A percentile compares a stretch with the other conserved stretches of the same genome.
Evolutionary conservation across 2,797 vertebrate genomes (phyloP).

Genomic region (Otolemur crassicaudatus): DNA sequence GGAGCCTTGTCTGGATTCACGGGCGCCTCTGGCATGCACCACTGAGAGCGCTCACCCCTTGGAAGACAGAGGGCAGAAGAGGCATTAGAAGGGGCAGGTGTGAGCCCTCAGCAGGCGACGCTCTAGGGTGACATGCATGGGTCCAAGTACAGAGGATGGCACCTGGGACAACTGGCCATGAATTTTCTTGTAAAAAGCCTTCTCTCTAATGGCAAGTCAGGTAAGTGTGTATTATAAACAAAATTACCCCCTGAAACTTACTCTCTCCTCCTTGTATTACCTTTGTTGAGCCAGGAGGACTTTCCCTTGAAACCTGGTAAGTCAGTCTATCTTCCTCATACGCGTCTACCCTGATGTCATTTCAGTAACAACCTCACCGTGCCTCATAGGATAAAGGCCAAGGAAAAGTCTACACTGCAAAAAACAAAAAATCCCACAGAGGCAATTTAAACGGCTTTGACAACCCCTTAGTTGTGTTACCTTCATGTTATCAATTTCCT

Average conservation of each 20-base stretch:
- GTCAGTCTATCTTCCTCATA: not conserved
- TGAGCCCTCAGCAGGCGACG: too few species aligned
- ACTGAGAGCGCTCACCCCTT: not conserved
- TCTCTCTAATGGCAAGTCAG: not conserved
- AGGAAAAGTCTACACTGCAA: not conserved
- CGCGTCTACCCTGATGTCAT: not conserved
- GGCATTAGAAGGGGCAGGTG: not conserved
- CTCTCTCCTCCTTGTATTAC: not conserved
- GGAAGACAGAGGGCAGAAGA: too few species aligned
- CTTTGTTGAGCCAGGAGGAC: not conserved
- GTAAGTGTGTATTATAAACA: not conserved
- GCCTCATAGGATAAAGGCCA: not conserved
- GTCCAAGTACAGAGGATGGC: not conserved
- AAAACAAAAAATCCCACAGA: not conserved
- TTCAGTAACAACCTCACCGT: not conserved
- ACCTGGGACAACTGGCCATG: not conserved
- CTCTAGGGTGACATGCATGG: fast-evolving
- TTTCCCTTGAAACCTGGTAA: not conserved
- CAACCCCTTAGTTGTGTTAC: not conserved
- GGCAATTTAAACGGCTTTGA: conserved; percentile 55
- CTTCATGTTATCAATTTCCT: not conserved
- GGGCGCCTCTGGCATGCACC: not conserved
- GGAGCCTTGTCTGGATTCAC: not conserved
- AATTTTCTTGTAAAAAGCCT: not conserved
- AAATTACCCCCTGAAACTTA: not conserved